These are phyloP conservation scores for Mythimna impura DNA, from an alignment of 2,888 invertebrate species.

Conservation along the genomic window DNA sequence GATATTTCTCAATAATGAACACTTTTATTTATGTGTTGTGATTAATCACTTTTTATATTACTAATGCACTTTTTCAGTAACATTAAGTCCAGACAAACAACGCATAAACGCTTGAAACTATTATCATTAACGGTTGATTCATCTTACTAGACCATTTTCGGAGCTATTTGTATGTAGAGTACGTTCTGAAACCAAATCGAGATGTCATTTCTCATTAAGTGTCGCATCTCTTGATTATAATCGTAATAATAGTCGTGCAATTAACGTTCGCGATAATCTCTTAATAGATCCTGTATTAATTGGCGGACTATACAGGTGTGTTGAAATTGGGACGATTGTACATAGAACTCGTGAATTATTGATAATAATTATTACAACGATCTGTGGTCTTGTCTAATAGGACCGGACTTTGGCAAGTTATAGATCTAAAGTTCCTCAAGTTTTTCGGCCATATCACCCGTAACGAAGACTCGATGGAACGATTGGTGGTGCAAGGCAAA, in stretches of 20 bases:
- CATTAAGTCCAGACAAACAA: conserved; percentile 19
- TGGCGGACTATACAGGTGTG: conserved; percentile 55
- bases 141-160: conserved; percentile 9
- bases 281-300: conserved; percentile 60
- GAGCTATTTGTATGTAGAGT: conserved; percentile 32
- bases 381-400: conserved; percentile 38
- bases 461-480: too few relatives aligned
- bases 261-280: conserved; percentile 60
- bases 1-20: neutral
- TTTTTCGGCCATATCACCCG: too few relatives aligned
- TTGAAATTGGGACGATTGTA: conserved; percentile 46
- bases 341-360: conserved; percentile 50
- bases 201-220: conserved; percentile 38
- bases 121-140: conserved; percentile 5
- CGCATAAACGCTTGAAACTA: conserved; percentile 3
- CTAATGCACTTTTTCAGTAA: conserved; percentile 24
- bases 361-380: conserved; percentile 55
- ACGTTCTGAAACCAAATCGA: neutral
- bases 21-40: neutral
- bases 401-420: conserved; percentile 14
- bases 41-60: conserved; percentile 8
- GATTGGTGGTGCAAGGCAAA: too few relatives aligned
- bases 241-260: conserved; percentile 60
- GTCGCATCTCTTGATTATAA: conserved; percentile 60
- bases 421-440: neutral